Evolutionary conservation across 2,888 invertebrate species (phyloP).

Genomic region (Lottia scabra): DNA sequence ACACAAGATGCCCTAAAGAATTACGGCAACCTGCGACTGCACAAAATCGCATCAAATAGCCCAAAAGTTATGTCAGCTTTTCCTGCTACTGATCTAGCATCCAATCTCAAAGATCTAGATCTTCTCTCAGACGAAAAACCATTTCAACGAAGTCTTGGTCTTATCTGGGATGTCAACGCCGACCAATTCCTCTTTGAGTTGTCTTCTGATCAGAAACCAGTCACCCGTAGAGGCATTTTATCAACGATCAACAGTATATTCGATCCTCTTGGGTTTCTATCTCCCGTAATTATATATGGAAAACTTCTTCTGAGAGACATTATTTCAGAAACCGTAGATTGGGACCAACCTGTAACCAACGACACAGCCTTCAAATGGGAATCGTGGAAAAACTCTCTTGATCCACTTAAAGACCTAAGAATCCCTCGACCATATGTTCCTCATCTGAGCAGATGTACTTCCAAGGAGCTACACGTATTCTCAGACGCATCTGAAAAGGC

Average conservation of each 20-base stretch:
- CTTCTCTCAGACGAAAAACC: not conserved
- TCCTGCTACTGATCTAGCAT: constrained; percentile 17
- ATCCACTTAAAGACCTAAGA: not conserved
- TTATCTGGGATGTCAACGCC: constrained; percentile 12
- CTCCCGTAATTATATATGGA: constrained; percentile 13
- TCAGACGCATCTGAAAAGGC: constrained; percentile 30
- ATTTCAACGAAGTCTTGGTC: constrained; percentile 12
- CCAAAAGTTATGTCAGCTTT: constrained; percentile 20
- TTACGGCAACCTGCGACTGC: constrained; percentile 28
- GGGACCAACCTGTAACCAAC: too few relatives aligned
- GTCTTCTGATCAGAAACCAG: constrained; percentile 9
- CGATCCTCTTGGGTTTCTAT: constrained; percentile 19
- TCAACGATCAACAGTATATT: constrained; percentile 19
- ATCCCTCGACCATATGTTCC: constrained; percentile 16
- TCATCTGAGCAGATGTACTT: too few relatives aligned
- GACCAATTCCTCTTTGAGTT: not conserved
- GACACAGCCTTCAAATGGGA: constrained; percentile 6
- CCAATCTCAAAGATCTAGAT: constrained; percentile 15
- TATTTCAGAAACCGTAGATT: not conserved
- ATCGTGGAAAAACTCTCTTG: constrained; percentile 11
- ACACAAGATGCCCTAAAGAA: constrained; percentile 27
- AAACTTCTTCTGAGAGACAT: constrained; percentile 13
- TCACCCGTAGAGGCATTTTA: constrained; percentile 16
- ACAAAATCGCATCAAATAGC: constrained; percentile 38
- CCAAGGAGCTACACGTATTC: constrained; percentile 21